Evolutionary conservation across 2,888 invertebrate species (phyloP), one percentile per base, ranked within the genome.

Genomic region (Cosmia pyralina): DNA sequence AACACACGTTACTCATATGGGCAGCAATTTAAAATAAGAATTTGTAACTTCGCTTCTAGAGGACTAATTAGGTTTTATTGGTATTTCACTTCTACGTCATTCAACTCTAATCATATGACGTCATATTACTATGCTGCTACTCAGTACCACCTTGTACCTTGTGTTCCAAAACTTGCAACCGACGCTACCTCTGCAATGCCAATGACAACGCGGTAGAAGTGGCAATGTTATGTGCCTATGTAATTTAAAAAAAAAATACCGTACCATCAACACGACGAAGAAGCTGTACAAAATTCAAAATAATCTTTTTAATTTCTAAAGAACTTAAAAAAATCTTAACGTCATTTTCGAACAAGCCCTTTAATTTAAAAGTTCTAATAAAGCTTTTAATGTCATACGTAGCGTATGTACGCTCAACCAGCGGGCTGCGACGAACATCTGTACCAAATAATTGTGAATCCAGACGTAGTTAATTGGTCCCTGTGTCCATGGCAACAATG

Each of bases 401-500:
- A 64, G 38, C 28, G 53, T 57, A 22, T n/a, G 55, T 34, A 55
- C 53, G 58, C 34, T 41, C 58, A 57, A 57, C 34, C 65, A 63
- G 41, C 22, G 50, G 34, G 53, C 60, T 34, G 50, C 46, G 50
- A 68, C 69, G 62, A 65, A 75, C 83, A 79, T 83, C 74, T 84
- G 88, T 77, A 77, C 76, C 81, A 81, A 86, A 85, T 87, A 89
- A 89, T 87, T 85, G 76, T 85, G 73, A 84, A 76, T 75, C 80
- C 88, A 89, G 90, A 89, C 88, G 64, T 34, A 77, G 75, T 85
- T 86, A 88, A 89, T 87, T 88, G 84, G 66, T 72, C 64, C 65
- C 72, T 62, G 34, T 60, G 58, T 75, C 22, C 74, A 66, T 71
- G 70, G 58, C 55, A 50, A 67, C 69, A 63, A 64, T 46, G 44